phyloP scores from a whole-genome alignment of 2,797 vertebrate species.

The Crocidura indochinensis region DNA sequence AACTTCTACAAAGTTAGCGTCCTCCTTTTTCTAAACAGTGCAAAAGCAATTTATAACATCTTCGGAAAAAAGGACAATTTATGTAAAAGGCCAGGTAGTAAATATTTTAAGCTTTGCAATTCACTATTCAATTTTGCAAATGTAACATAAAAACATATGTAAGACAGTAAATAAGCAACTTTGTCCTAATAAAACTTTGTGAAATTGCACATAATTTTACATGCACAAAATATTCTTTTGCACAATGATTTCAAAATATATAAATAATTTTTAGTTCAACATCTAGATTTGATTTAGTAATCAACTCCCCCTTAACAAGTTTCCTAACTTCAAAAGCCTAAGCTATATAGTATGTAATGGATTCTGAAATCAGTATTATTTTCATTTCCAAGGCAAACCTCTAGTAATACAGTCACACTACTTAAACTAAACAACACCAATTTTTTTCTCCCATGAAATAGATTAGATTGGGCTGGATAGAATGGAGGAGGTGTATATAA shows the following conservation, averaged over 20 bases:
- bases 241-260: constrained; percentile 64
- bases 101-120: constrained; percentile 63
- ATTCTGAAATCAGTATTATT: background rate
- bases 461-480: background rate
- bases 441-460: constrained; percentile 56
- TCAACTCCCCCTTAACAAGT: constrained; percentile 29
- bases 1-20: constrained; percentile 61
- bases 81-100: constrained; percentile 58
- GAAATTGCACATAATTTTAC: constrained; percentile 59
- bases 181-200: constrained; percentile 71
- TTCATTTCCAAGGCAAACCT: too few relatives aligned
- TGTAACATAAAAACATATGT: constrained; percentile 56
- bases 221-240: constrained; percentile 45
- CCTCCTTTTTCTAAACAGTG: constrained; percentile 56
- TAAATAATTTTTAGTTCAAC: background rate
- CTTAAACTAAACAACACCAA: background rate
- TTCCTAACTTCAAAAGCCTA: constrained; percentile 16
- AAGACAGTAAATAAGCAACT: constrained; percentile 59
- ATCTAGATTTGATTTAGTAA: background rate
- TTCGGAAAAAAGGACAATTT: constrained; percentile 60
- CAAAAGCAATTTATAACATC: constrained; percentile 68
- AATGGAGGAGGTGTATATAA: background rate
- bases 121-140: constrained; percentile 60
- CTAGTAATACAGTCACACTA: too few relatives aligned
- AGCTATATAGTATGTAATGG: background rate